Conservation (phyloP, 2,113 vertebrate genomes). For the Cyanoderma ruficeps region DNA sequence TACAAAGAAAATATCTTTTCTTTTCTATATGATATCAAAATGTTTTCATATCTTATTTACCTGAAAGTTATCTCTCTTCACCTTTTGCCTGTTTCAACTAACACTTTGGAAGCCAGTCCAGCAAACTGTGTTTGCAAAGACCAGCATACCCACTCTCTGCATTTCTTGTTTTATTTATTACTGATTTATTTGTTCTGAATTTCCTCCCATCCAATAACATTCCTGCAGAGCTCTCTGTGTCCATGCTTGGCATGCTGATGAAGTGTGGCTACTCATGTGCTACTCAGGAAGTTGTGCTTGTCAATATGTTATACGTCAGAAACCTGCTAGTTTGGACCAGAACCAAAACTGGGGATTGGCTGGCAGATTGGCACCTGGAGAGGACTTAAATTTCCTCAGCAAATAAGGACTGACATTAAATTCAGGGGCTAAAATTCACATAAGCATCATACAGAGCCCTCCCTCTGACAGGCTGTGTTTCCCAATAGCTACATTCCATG, state of each 20-base stretch:
- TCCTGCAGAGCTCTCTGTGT: not conserved
- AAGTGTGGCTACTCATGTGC: not conserved
- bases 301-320: not conserved
- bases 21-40: not conserved
- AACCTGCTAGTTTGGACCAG: conserved; percentile 2
- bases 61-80: not conserved
- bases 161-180: not conserved
- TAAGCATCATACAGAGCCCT: not conserved
- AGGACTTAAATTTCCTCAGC: not conserved
- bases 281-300: not conserved
- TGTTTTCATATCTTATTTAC: not conserved
- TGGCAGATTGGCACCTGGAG: not conserved
- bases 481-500: not conserved
- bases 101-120: not conserved
- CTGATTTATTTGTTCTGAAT: not conserved
- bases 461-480: not conserved
- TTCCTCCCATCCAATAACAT: not conserved
- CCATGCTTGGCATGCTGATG: not conserved
- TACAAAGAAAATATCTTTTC: not conserved
- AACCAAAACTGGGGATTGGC: not conserved
- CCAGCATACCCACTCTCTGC: not conserved
- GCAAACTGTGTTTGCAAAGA: not conserved
- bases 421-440: not conserved
- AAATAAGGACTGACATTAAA: not conserved
- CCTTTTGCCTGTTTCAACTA: not conserved